Base-by-base conservation (phyloP, 2,888 invertebrate genomes). In the Strigamia crassipes region DNA sequence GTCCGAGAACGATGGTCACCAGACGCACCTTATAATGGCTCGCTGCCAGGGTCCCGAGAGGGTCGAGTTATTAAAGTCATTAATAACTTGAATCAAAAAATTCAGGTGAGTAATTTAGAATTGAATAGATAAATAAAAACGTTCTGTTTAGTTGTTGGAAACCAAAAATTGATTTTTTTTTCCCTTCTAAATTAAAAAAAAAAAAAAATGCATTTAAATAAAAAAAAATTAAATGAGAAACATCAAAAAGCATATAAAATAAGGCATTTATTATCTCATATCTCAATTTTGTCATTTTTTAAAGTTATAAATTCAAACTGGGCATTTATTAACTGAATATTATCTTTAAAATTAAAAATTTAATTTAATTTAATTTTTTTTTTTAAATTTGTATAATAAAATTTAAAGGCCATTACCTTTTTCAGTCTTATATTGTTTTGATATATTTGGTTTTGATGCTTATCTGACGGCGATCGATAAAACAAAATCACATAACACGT, bases 11-110 rank as follows among this genome's bases (percentile, higher is more conserved):
- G 66, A 61, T 61, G 61, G 61, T 81, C 81, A 38, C 66, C 81
- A 12, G 81, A 81, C 18, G 80, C 42, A 9, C 56, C 80, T 80
- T 51, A 80, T 31, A 80, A 80, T 51, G 81, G 81, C 21, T 66
- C 81, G 79, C 94, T 94, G 86, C 93, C 94, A 13, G 92, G 93
- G 85, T 94, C 94, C 83, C 82, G 86, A 79, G 85, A 86, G 78
- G 94, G 95, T 79, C 91, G 95, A 85, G 94, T 96, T 85, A 96
- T 97, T 87, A 91, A 96, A 85, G 95, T 97, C 87, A 94, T 97
- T 87, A 97, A 97, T 89, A 96, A 96, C 88, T 92, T 94, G 91
- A 94, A 96, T 88, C 95, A 96, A 88, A 93, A 95, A 56, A 94
- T 95, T 86, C 95, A 95, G 92, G 95, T 94, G 88, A 88, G 84